Conservation (phyloP, 2,113 vertebrate genomes). For the Cathartes aura region DNA sequence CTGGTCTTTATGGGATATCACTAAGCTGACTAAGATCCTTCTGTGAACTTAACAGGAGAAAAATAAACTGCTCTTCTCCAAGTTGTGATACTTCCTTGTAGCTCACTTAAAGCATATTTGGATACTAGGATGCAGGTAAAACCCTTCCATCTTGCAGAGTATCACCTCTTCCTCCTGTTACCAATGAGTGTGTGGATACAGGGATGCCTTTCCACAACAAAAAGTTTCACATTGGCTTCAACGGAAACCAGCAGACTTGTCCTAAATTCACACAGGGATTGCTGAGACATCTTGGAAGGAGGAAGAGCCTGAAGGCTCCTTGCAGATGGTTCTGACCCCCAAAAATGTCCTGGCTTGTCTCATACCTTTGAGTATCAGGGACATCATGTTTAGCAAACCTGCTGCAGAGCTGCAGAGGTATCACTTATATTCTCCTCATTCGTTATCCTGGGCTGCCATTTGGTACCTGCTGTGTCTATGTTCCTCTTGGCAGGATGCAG, state of each 20-base stretch:
- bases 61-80: not conserved
- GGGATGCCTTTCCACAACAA: not conserved
- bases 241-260: rapidly evolving
- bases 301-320: not conserved
- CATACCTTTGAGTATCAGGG: not conserved
- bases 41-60: not conserved
- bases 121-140: not conserved
- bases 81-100: not conserved
- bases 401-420: not conserved
- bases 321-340: not conserved
- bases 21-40: not conserved
- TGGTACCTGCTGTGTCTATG: not conserved
- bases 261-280: not conserved
- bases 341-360: not conserved
- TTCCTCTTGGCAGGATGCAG: not conserved
- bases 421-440: not conserved
- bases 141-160: not conserved
- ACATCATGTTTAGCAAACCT: not conserved
- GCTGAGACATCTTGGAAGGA: not conserved
- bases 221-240: not conserved
- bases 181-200: not conserved
- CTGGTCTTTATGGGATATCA: not conserved
- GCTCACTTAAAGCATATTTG: not conserved
- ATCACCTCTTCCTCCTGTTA: not conserved
- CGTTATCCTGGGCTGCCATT: not conserved